Conservation (phyloP, 2,888 invertebrate species). For the Eupithecia pulchellata region DNA sequence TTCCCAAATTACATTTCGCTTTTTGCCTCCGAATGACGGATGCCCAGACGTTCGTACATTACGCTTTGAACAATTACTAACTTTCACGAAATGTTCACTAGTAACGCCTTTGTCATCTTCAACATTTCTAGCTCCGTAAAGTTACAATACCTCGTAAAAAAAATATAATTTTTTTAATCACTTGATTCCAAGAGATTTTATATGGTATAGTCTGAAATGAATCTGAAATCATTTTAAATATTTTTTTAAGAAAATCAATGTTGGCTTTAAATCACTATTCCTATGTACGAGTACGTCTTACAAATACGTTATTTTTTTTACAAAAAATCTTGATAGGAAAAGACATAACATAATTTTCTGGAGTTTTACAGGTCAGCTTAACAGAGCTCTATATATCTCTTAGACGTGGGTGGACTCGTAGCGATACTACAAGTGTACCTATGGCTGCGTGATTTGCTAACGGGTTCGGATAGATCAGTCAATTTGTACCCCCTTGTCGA, state of each 20-base stretch:
- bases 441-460: neutral
- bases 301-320: too few species aligned
- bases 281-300: too few species aligned
- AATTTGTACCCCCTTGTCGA: neutral
- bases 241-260: too few species aligned
- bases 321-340: too few species aligned
- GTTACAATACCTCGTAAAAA: neutral
- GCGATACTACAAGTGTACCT: neutral
- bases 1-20: too few species aligned
- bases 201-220: too few species aligned
- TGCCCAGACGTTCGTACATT: slow-evolving; percentile 39
- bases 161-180: too few species aligned
- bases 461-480: neutral
- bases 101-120: neutral
- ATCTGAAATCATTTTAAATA: too few species aligned
- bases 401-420: neutral
- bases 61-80: slow-evolving; percentile 30
- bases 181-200: too few species aligned
- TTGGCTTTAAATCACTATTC: neutral
- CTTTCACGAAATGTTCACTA: neutral
- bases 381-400: neutral
- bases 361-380: neutral
- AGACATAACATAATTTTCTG: too few species aligned
- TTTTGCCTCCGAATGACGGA: slow-evolving; percentile 24
- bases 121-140: too few species aligned